Base-by-base conservation (phyloP, 2,797 vertebrate genomes). In the Chromobotia macracanthus region DNA sequence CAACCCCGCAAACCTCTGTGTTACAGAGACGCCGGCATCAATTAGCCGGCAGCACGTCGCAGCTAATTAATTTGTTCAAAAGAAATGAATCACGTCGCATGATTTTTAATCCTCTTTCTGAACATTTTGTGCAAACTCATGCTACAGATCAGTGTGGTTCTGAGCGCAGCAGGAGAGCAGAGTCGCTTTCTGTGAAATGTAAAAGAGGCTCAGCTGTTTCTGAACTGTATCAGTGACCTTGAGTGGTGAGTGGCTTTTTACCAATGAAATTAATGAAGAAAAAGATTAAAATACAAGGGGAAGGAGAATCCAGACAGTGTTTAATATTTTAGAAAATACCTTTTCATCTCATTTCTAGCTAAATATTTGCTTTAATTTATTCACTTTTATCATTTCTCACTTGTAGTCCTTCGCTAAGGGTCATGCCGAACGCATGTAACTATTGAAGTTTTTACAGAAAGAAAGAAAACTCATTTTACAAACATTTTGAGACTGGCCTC, bases 11-110 rank as follows among this genome's bases (percentile, higher is more conserved):
- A 51, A 65, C 18, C 60, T 46, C 66, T 19, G 69, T 44, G 41
- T 82, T 79, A 77, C 31, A 79, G 72, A 35, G 73, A 83, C 50
- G 25, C 72, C 48, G 16, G 65, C 70, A 46, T 79, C 74, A 77
- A 79, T 84, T 84, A 81, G 58, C 50, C 50, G 31, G 64, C 63
- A 72, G 35, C 16, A 38, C 23, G 58, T 69, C 15, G 72, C 64
- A 50, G 80, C 28, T 80, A 81, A 86, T 80, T 58, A 74, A 85
- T 80, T 72, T 64, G 64, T 74, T 83, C 35, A 21, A 68, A 85
- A 86, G 71, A 72, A 23, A 66, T 18, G 10, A 58, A 75, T 78
- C 72, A 55, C 2, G 56, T 63, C 35, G 18, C 75, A 72, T 81
- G 15, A 56, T 73, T 67, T 72, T n/a, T 25, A 41, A 80, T 76